Evolutionary conservation across 2,113 vertebrate species (phyloP), one percentile per base, ranked within the genome.

Genomic region (Odocoileus virginianus): DNA sequence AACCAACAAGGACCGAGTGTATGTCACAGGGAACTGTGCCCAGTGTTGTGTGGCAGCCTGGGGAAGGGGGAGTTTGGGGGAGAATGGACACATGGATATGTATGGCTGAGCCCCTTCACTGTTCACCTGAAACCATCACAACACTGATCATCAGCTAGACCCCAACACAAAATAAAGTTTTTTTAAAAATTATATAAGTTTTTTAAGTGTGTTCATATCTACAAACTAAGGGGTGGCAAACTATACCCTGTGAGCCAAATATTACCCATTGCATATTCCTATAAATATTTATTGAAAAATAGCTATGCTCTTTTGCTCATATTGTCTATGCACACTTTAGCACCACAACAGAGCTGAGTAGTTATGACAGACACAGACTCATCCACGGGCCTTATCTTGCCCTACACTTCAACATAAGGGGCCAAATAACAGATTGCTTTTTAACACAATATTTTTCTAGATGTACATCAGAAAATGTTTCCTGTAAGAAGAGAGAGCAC

Each of bases 261-360:
- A 52, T 47, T 78, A 33, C 16, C 16, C 30, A 1, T 33, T 67
- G 23, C 8, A 27, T 87, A 5, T 14, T 54, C 19, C 50, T 52
- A 76, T n/a, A 55, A 71, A 71, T 67, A 92, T 97, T 89, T 52
- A 61, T 25, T 89, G 76, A 47, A 82, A 91, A 54, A 82, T 14
- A 61, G 43, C 30, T 78, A 71, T 2, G 17, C 4, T 87, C 43
- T 54, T 54, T 88, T 92, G 25, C 43, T 64, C 1, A 0, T n/a
- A 55, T 27, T 64, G 0, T n/a, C 87, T 79, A 9, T 27, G 17
- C 54, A 30, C 45, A 12, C 58, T 50, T 86, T 9, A 89, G 36
- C 33, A 11, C 33, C 25, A 50, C 33, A 13, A 40, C 58, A 50
- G 33, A 83, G 40, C 1, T 54, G 12, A 54, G 2, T 76, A 61